Evolutionary conservation across 2,888 invertebrate genomes (phyloP).

Genomic region (Monochamus alternatus): DNA sequence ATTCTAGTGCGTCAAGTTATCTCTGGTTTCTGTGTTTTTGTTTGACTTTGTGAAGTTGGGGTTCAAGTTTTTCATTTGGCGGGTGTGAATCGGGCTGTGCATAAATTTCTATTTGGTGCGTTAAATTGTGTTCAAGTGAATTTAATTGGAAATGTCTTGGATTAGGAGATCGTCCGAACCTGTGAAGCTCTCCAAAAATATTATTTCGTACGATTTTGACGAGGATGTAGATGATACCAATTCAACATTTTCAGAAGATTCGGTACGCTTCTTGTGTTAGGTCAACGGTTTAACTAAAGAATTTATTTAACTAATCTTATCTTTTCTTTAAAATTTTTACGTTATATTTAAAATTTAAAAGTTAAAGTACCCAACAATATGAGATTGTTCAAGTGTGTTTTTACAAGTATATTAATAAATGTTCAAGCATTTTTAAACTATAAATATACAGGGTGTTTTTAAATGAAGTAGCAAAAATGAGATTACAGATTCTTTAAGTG

Average conservation of each 20-base stretch:
- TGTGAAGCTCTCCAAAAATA: constrained; percentile 53
- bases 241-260: constrained; percentile 65
- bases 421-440: no score
- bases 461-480: no score
- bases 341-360: no score
- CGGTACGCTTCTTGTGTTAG: constrained; percentile 58
- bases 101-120: constrained; percentile 40
- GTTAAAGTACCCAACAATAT: no score
- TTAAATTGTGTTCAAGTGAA: constrained; percentile 48
- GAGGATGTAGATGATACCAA: constrained; percentile 59
- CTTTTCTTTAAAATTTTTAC: no score
- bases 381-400: no score
- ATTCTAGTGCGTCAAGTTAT: constrained; percentile 17
- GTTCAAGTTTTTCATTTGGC: constrained; percentile 3
- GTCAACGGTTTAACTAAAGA: background rate
- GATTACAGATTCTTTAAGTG: no score
- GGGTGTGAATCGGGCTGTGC: constrained; percentile 25
- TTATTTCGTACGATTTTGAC: constrained; percentile 53
- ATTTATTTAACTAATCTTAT: background rate
- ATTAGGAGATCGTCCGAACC: constrained; percentile 63
- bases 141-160: constrained; percentile 62
- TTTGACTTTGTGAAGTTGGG: constrained; percentile 17
- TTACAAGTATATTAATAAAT: no score
- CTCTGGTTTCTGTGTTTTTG: constrained; percentile 7
- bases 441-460: no score